Conservation (phyloP, 2,888 invertebrate genomes). For the Gymnocheta viridis region DNA sequence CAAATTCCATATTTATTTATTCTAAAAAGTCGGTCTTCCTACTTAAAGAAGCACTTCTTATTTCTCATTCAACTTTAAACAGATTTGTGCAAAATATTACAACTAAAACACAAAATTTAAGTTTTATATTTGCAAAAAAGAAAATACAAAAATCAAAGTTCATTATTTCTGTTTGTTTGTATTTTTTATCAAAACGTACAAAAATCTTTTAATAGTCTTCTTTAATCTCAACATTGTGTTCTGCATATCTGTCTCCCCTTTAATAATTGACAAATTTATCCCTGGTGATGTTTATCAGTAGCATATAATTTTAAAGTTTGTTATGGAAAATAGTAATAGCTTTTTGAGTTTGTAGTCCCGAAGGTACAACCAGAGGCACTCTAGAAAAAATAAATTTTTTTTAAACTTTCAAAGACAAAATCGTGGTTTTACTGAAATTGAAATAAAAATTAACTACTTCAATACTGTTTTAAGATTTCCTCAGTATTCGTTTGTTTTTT, state of each 20-base stretch:
- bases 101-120: no score
- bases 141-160: not conserved
- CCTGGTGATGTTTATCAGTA: conserved; percentile 62
- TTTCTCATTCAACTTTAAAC: no score
- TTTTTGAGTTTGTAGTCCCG: not conserved
- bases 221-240: conserved; percentile 22
- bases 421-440: no score
- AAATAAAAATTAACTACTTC: no score
- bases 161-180: not conserved
- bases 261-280: conserved; percentile 70
- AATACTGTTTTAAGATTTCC: no score
- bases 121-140: no score
- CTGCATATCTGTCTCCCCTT: conserved; percentile 31
- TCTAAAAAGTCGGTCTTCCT: no score
- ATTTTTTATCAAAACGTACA: not conserved
- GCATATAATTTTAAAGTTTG: conserved; percentile 41
- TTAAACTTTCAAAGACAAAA: no score
- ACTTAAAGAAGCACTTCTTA: no score
- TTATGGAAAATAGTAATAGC: not conserved
- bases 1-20: no score
- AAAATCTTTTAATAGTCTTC: conserved; percentile 23
- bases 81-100: no score
- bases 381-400: not conserved
- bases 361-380: not conserved
- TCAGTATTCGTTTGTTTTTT: no score